phyloP scores from a whole-genome alignment of 2,888 invertebrate species.

The Palloptera scutellata region DNA sequence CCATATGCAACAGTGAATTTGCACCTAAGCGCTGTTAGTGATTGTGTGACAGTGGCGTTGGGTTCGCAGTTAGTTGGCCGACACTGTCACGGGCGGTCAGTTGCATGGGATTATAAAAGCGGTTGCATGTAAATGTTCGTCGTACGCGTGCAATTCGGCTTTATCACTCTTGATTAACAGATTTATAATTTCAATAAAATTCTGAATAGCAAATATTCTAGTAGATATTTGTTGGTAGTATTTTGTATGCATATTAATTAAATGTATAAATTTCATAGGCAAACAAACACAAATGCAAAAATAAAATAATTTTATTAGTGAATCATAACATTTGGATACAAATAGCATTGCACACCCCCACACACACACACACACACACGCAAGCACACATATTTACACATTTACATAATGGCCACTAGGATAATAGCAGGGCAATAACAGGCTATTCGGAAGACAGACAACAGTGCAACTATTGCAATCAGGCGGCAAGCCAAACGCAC shows the following conservation, averaged over 20 bases:
- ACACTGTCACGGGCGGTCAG: neutral
- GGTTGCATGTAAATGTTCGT: neutral
- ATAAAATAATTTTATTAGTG: conserved; percentile 21
- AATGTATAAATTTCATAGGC: conserved; percentile 24
- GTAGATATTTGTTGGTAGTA: conserved; percentile 4
- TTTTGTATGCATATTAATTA: conserved; percentile 19
- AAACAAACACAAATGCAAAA: conserved; percentile 25
- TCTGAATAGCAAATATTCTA: conserved; percentile 10
- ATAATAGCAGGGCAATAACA: neutral
- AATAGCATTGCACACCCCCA: conserved; percentile 1
- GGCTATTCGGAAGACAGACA: neutral
- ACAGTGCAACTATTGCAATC: conserved; percentile 11
- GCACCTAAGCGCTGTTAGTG: neutral
- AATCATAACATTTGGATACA: conserved; percentile 14
- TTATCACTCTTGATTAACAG: conserved; percentile 31
- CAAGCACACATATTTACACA: neutral
- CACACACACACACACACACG: neutral
- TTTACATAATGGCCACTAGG: neutral
- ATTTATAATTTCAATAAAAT: conserved; percentile 23
- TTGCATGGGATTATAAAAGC: conserved; percentile 14
- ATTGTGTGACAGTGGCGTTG: neutral
- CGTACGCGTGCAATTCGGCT: neutral
- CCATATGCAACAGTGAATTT: neutral
- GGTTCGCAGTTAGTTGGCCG: neutral
- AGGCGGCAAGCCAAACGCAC: conserved; percentile 22